Evolutionary conservation across 2,797 vertebrate genomes (phyloP).

Genomic region (Lepus oiostolus): DNA sequence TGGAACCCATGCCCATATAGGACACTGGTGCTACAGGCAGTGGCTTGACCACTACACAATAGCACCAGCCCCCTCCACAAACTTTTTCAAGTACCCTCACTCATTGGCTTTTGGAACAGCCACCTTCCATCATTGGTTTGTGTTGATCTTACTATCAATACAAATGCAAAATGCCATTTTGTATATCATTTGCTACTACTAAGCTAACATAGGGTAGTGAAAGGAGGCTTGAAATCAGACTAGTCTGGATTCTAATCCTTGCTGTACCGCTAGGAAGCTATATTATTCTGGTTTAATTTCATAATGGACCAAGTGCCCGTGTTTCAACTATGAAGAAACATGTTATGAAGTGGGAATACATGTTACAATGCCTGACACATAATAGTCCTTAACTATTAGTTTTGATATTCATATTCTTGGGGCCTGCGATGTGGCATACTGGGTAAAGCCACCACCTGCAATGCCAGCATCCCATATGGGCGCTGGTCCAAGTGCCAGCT

Average conservation of each 20-base stretch:
- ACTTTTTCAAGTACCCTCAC: too few relatives aligned
- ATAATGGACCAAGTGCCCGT: not conserved
- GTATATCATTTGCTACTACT: not conserved
- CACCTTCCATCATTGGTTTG: not conserved
- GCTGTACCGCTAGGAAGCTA: not conserved
- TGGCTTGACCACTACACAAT: too few relatives aligned
- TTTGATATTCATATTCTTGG: not conserved
- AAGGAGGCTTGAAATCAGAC: slow-evolving; percentile 23
- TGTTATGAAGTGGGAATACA: not conserved
- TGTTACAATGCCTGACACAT: not conserved
- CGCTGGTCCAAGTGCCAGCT: too few relatives aligned
- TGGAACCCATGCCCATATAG: too few relatives aligned
- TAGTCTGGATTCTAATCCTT: not conserved
- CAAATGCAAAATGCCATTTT: slow-evolving; percentile 6
- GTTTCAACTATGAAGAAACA: too few relatives aligned
- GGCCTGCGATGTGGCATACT: too few relatives aligned
- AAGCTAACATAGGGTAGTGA: not conserved
- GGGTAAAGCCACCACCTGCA: too few relatives aligned
- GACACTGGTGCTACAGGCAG: too few relatives aligned
- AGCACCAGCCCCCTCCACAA: too few relatives aligned
- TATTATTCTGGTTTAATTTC: slow-evolving; percentile 39
- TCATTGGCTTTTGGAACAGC: not conserved
- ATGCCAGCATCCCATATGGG: too few relatives aligned
- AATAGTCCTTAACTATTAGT: not conserved
- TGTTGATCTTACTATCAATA: slow-evolving; percentile 2